A percentile compares a stretch with the other conserved stretches of the same genome.
Conservation (phyloP, 2,113 vertebrate species). For the Crocuta crocuta region DNA sequence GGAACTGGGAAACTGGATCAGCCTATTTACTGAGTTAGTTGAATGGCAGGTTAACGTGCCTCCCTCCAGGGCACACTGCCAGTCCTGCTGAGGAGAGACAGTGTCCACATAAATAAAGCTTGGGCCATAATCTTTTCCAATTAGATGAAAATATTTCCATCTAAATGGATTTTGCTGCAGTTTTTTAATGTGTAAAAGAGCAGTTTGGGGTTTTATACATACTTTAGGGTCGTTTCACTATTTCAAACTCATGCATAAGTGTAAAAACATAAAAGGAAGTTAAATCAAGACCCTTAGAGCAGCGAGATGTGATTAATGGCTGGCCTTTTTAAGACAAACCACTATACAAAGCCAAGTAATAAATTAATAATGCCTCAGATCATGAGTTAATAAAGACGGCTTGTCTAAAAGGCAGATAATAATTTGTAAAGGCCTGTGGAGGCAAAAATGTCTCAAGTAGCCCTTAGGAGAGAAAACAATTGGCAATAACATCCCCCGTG, state of each 20-base stretch:
- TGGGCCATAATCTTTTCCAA: constrained; percentile 42
- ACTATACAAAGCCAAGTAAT: constrained; percentile 61
- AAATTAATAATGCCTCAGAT: constrained; percentile 59
- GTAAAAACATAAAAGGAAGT: constrained; percentile 67
- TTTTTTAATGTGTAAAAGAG: constrained; percentile 53
- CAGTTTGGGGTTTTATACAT: constrained; percentile 47
- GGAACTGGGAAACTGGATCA: not conserved
- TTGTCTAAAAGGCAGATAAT: constrained; percentile 48
- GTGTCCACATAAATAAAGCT: not conserved
- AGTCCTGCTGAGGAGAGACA: not conserved
- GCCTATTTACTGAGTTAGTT: not conserved
- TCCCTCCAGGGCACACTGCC: not conserved
- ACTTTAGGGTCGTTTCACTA: not conserved
- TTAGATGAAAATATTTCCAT: constrained; percentile 61
- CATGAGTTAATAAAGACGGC: constrained; percentile 59
- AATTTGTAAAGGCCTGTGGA: constrained; percentile 13
- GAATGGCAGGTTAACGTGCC: not conserved
- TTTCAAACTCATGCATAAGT: constrained; percentile 51
- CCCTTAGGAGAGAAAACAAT: not conserved
- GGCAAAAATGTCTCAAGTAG: constrained; percentile 4
- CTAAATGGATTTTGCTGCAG: constrained; percentile 53
- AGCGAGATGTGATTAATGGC: constrained; percentile 58
- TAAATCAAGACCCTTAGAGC: constrained; percentile 14
- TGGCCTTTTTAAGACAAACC: constrained; percentile 59
- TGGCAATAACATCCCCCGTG: not conserved